Evolutionary conservation across 2,797 vertebrate genomes (phyloP), one percentile per base, ranked within the genome.

Genomic region (Alcedo quadribrachys): DNA sequence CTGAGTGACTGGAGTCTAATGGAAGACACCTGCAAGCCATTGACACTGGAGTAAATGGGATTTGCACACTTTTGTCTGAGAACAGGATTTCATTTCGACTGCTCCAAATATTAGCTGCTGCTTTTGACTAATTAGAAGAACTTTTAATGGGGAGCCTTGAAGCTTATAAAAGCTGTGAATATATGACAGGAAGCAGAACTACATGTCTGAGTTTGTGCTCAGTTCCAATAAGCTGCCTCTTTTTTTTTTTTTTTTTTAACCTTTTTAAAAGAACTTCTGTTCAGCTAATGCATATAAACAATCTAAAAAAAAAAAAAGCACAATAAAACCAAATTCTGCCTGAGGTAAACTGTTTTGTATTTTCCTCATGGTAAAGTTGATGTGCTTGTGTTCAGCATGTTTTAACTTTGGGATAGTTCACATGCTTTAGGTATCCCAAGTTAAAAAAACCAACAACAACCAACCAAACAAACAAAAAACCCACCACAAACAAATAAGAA

Each of bases 61-160:
- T 96, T 95, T 95, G 62, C 91, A 95, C 75, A 58, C 65, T 15
- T 84, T 91, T 85, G 83, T 87, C 90, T 93, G 90, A 84, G 84
- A 85, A 75, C 1, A 67, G 74, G 79, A 71, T 92, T 95, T 92
- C 5, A 8, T 61, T 90, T 86, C 51, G 81, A 15, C 70, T 60
- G 24, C 21, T 71, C 58, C 88, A 71, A 62, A 94, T 90, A 85
- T 74, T 92, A 89, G 65, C 48, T 89, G 32, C 45, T 86, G 75
- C 43, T 27, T 94, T 84, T 90, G 55, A 80, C 5, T 20, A 83
- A 87, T 92, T 85, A 69, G 40, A 93, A 45, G 54, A 71, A 42
- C 28, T 75, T 83, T 65, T 71, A 66, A 68, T 62, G 62, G 43
- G 27, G n/a, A 53, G 5, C 43, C 35, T 78, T 73, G 73, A 79